These are phyloP conservation scores for Artibeus lituratus DNA, from an alignment of 2,797 vertebrate species.

Conservation along the genomic window DNA sequence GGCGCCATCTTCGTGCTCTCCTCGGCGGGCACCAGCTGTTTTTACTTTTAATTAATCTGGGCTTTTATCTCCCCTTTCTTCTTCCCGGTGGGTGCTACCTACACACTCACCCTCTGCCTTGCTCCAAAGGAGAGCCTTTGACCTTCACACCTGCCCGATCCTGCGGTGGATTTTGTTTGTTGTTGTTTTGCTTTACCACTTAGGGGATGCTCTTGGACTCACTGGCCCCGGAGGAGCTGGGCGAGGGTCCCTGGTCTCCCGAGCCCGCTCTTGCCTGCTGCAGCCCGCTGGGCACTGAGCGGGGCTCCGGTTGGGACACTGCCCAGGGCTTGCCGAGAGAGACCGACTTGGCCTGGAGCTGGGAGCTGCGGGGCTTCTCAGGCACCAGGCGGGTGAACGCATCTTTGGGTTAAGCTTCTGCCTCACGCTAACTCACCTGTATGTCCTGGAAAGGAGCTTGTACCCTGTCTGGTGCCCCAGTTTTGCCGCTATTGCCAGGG, in stretches of 20 bases:
- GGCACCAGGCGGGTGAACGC: fast-evolving
- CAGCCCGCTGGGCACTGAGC: fast-evolving
- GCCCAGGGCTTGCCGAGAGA: not conserved
- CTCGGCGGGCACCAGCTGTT: fast-evolving
- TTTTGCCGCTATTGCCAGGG: not conserved
- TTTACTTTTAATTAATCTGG: too few relatives aligned
- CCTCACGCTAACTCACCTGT: fast-evolving
- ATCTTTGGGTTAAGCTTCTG: not conserved
- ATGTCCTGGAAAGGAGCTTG: not conserved
- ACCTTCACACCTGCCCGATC: not conserved
- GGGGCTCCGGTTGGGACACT: fast-evolving
- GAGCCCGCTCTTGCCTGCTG: too few relatives aligned
- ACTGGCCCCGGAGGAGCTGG: not conserved
- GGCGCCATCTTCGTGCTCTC: not conserved
- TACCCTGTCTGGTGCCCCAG: not conserved
- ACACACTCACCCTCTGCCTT: not conserved
- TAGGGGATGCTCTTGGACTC: fast-evolving
- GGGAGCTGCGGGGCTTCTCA: not conserved
- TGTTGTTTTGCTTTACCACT: fast-evolving
- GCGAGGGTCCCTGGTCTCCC: not conserved
- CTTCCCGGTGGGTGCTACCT: too few relatives aligned
- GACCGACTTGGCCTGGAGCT: not conserved
- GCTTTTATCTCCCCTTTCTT: not conserved
- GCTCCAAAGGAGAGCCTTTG: not conserved
- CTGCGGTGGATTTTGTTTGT: too few relatives aligned